Conservation (phyloP, 1,140 invertebrate genomes). For the Metopolophium dirhodum region DNA sequence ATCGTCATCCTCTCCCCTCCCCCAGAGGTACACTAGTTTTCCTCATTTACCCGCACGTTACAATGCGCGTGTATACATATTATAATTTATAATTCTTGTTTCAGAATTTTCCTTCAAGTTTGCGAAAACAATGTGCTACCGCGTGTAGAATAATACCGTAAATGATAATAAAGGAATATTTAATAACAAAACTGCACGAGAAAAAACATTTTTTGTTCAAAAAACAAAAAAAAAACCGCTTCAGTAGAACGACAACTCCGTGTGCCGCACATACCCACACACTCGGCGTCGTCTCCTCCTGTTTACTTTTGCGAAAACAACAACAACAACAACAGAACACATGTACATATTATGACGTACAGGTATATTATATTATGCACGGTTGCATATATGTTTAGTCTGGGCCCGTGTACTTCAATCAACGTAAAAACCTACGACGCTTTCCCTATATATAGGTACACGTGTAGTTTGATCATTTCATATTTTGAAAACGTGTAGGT, state of each 20-base stretch:
- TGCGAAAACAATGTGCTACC: background rate
- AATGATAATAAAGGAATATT: constrained; percentile 27
- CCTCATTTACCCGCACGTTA: background rate
- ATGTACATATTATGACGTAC: background rate
- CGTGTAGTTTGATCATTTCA: background rate
- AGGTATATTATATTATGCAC: background rate
- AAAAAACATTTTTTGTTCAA: background rate
- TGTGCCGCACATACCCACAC: background rate
- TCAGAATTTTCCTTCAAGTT: background rate
- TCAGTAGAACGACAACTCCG: background rate
- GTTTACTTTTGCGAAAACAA: background rate
- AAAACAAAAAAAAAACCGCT: background rate
- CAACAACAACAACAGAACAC: background rate
- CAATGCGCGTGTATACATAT: background rate
- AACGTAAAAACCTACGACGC: background rate
- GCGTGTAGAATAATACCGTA: background rate
- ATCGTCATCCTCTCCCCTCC: no score
- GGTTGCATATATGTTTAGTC: background rate
- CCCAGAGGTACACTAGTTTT: background rate
- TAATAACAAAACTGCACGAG: background rate
- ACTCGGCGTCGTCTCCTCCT: background rate
- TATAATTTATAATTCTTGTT: constrained; percentile 4
- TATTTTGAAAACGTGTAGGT: background rate
- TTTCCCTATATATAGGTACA: no score
- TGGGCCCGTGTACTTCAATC: background rate